Evolutionary conservation across 2,797 vertebrate genomes (phyloP).

Genomic region (Sebastolobus altivelis): DNA sequence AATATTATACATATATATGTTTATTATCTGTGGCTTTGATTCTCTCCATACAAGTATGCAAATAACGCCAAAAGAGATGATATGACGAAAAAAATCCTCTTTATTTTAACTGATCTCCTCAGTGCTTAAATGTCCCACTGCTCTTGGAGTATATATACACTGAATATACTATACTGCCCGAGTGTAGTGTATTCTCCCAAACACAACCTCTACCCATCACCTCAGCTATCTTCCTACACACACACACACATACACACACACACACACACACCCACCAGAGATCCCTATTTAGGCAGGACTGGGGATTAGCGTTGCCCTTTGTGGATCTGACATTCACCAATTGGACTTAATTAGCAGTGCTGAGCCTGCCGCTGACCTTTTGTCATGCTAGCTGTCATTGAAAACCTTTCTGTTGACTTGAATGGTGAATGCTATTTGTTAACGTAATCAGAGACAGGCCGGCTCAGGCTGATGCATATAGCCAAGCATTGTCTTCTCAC

Average conservation of each 20-base stretch:
- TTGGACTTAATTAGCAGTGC: constrained; percentile 88
- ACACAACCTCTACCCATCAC: constrained; percentile 17
- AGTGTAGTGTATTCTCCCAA: constrained; percentile 6
- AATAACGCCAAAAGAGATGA: too few relatives aligned
- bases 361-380: constrained; percentile 86
- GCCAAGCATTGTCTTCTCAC: constrained; percentile 30
- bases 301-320: constrained; percentile 87
- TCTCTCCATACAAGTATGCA: neutral
- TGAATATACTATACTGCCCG: neutral
- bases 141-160: neutral
- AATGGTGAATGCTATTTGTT: constrained; percentile 85
- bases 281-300: constrained; percentile 65
- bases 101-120: neutral
- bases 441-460: constrained; percentile 78
- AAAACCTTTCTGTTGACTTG: constrained; percentile 87
- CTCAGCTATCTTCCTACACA: constrained; percentile 4
- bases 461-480: constrained; percentile 39
- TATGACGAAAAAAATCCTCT: too few relatives aligned
- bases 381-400: constrained; percentile 85
- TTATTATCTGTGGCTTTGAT: neutral
- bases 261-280: constrained; percentile 27
- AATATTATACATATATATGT: too few relatives aligned
- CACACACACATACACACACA: neutral
- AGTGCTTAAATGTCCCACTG: neutral
- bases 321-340: constrained; percentile 88